Base-by-base conservation (phyloP, 2,797 vertebrate genomes). In the Sebastes matsubarae region DNA sequence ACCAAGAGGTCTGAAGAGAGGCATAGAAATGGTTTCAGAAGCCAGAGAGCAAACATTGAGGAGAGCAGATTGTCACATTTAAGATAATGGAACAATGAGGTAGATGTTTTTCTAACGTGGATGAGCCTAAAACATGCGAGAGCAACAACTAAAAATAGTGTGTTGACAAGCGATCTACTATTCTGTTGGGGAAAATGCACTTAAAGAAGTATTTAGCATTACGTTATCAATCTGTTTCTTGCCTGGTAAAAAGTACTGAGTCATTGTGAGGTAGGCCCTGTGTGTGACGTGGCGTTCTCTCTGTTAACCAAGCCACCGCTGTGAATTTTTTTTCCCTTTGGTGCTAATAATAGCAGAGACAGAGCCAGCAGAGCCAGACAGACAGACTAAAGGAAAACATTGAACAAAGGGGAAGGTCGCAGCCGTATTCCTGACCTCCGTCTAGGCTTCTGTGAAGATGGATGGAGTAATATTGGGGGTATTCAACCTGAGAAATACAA, bases 271-370 rank as follows among this genome's bases (percentile, higher is more conserved):
- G 77, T 24, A 27, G 77, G 78, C 70, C 74, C 57, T 57, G 32
- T 29, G 60, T 72, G 85, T 93, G 87, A 90, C 68, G 81, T 75
- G 36, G 42, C 20, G 5, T 8, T 67, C 72, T 77, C 77, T 57
- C 75, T 59, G 36, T 75, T 75, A 79, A 82, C 81, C 72, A 78
- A 82, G 68, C 76, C 81, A 50, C 76, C 34, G 22, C 68, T 29
- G 67, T 29, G 25, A 42, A 29, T 72, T 60, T 67, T 61, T 59
- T 80, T 59, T 36, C 24, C 20, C 34, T 66, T 46, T 18, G 7
- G 59, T 78, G 84, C 93, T 95, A 94, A 93, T 91, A 92, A 94
- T 95, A 95, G 93, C 87, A 66, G 64, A 87, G 84, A 72, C 81
- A 81, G 72, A 85, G 79, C 34, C 75, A 24, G 82, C 81, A 83